A percentile compares a stretch with the other conserved stretches of the same genome.
These are phyloP conservation scores for Prenolepis imparis DNA, from an alignment of 2,888 invertebrate genomes.

Conservation along the genomic window DNA sequence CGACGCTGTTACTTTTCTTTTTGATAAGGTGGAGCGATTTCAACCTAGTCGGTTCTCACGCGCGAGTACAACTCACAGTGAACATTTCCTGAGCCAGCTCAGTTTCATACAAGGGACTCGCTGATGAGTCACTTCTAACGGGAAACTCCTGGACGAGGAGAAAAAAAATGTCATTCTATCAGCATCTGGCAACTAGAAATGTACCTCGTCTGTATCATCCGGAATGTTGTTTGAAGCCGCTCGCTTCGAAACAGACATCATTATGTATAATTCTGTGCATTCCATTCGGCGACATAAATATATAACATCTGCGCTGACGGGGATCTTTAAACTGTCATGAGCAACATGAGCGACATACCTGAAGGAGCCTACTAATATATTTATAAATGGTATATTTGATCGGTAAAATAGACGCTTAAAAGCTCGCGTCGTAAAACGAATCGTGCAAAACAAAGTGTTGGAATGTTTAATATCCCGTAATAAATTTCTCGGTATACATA, in stretches of 20 bases:
- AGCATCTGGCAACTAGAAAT: slow-evolving; percentile 40
- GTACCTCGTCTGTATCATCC: slow-evolving; percentile 40
- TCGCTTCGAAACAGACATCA: slow-evolving; percentile 11
- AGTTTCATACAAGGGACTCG: slow-evolving; percentile 53
- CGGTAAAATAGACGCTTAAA: not conserved
- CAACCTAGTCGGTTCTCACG: slow-evolving; percentile 40
- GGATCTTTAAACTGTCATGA: slow-evolving; percentile 38
- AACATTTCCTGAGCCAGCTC: slow-evolving; percentile 38
- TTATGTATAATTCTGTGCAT: slow-evolving; percentile 38
- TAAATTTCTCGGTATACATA: not conserved
- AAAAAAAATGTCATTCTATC: slow-evolving; percentile 48
- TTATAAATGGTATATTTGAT: not conserved
- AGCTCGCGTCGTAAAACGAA: not conserved
- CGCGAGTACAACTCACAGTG: not conserved
- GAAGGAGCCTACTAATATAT: not conserved
- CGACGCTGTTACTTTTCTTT: not conserved
- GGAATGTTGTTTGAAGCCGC: not conserved
- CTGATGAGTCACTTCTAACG: slow-evolving; percentile 66
- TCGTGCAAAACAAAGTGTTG: not conserved
- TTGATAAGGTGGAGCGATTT: slow-evolving; percentile 30
- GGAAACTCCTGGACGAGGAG: slow-evolving; percentile 50
- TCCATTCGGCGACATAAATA: slow-evolving; percentile 15
- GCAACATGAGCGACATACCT: not conserved
- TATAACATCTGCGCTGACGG: slow-evolving; percentile 36
- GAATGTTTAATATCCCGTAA: not conserved